Evolutionary conservation across 2,113 vertebrate genomes (phyloP).

Genomic region (Jacana jacana): DNA sequence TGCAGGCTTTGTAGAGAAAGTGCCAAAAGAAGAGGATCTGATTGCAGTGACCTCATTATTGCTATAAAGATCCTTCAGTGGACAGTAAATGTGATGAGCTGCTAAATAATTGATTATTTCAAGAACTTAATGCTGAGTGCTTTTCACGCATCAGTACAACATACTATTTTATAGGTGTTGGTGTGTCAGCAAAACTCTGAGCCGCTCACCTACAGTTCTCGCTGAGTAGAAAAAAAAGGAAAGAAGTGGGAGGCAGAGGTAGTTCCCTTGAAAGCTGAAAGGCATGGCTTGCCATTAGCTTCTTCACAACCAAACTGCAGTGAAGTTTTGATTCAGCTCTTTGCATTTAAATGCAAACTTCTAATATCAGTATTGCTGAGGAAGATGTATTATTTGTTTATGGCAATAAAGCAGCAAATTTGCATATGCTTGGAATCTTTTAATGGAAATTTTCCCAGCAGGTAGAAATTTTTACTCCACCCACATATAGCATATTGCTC

Average conservation of each 20-base stretch:
- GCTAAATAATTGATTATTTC: constrained; percentile 67
- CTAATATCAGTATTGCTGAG: not conserved
- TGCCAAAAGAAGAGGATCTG: not conserved
- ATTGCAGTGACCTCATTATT: constrained; percentile 52
- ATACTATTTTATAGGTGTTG: constrained; percentile 31
- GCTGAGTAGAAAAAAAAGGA: not conserved
- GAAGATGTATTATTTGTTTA: not conserved
- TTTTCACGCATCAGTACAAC: constrained; percentile 39
- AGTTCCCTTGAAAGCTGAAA: constrained; percentile 3
- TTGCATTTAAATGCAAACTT: not conserved
- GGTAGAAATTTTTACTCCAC: not conserved
- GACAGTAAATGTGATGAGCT: constrained; percentile 53
- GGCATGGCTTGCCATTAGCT: not conserved
- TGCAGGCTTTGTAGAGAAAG: not conserved
- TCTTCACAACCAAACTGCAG: not conserved
- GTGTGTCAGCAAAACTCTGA: constrained; percentile 54
- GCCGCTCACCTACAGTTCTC: not conserved
- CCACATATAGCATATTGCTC: not conserved
- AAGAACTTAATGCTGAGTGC: constrained; percentile 46
- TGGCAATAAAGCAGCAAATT: constrained; percentile 6
- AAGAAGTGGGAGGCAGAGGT: not conserved
- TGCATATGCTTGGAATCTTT: not conserved
- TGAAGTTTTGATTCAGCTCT: not conserved
- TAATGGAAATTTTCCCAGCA: not conserved
- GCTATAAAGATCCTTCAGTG: constrained; percentile 21